Evolutionary conservation across 2,888 invertebrate genomes (phyloP).

Genomic region (Drosophila trichaetosa): DNA sequence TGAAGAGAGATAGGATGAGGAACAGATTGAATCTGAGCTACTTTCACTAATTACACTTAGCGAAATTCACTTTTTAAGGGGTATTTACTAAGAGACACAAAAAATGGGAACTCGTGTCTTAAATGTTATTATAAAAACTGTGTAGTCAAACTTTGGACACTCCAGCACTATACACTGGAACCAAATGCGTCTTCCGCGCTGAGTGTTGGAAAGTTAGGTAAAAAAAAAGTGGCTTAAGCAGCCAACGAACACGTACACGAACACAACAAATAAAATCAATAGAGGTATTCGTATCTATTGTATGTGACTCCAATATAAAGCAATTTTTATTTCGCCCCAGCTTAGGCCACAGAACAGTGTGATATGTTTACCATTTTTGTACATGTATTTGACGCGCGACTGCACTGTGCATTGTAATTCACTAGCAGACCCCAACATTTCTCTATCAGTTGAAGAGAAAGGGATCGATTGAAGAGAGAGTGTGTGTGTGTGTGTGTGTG

Average conservation of each 20-base stretch:
- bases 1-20: neutral
- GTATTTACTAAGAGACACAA: neutral
- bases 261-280: conserved; percentile 66
- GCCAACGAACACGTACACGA: conserved; percentile 58
- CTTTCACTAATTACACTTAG: neutral
- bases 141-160: neutral
- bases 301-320: conserved; percentile 75
- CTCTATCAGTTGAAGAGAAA: neutral
- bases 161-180: neutral
- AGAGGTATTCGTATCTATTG: conserved; percentile 45
- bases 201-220: conserved; percentile 1
- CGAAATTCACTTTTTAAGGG: neutral
- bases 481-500: too few relatives aligned
- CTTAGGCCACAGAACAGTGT: conserved; percentile 21
- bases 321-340: conserved; percentile 41
- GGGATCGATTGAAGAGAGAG: neutral
- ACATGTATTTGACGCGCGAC: conserved; percentile 51
- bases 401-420: conserved; percentile 68
- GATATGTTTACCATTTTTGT: conserved; percentile 52
- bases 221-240: neutral
- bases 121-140: neutral
- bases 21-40: neutral
- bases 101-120: neutral
- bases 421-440: conserved; percentile 25
- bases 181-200: neutral